These are phyloP conservation scores for Pseudomugil tenellus DNA, from an alignment of 2,797 vertebrate species.

Conservation along the genomic window DNA sequence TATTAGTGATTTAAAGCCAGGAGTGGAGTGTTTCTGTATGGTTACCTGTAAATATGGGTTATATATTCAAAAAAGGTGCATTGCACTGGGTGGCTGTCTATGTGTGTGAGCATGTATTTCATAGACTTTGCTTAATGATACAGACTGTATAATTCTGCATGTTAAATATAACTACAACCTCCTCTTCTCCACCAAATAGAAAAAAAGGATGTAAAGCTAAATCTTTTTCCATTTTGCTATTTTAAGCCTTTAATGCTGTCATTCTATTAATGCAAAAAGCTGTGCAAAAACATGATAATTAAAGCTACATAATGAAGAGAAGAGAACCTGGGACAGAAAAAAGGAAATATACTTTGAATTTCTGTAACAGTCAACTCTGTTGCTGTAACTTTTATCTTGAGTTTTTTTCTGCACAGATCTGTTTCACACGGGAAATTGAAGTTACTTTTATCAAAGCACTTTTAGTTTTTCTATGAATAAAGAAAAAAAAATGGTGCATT, in stretches of 20 bases:
- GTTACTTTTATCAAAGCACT: neutral
- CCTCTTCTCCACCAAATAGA: too few relatives aligned
- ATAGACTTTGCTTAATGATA: too few relatives aligned
- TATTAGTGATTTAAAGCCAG: neutral
- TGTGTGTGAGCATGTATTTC: too few relatives aligned
- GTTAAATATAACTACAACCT: too few relatives aligned
- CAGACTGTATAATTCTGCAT: neutral
- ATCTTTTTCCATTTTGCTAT: neutral
- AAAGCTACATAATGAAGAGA: neutral
- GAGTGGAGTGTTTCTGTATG: too few relatives aligned
- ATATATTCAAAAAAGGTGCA: neutral
- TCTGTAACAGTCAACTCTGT: neutral
- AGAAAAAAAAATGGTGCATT: neutral
- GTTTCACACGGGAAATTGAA: neutral
- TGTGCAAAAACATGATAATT: neutral
- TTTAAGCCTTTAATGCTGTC: neutral
- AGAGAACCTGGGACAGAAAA: neutral
- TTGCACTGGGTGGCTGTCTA: neutral
- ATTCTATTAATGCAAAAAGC: neutral
- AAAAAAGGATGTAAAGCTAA: too few relatives aligned
- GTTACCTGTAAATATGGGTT: too few relatives aligned
- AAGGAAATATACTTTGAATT: neutral
- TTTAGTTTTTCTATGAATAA: neutral
- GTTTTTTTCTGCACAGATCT: neutral
- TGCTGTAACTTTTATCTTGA: neutral